These are phyloP conservation scores for Cyprinella venusta DNA, from an alignment of 2,797 vertebrate genomes.

Conservation along the genomic window DNA sequence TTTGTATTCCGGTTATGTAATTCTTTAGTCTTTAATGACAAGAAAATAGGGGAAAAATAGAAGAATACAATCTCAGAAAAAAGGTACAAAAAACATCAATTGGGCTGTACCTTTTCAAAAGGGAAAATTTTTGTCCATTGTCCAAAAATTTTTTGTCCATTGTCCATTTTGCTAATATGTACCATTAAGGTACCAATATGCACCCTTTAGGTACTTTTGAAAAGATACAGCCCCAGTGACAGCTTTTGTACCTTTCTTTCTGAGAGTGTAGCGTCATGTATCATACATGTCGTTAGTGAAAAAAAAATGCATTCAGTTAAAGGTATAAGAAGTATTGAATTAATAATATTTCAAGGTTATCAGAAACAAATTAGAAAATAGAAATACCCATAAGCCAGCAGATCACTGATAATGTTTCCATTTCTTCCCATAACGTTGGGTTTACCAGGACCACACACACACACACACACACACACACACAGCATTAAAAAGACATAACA, in stretches of 20 bases:
- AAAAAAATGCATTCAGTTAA: conserved; percentile 6
- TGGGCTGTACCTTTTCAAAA: no score
- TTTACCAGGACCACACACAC: no score
- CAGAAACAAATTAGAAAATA: background rate
- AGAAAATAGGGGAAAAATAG: background rate
- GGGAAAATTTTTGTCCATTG: no score
- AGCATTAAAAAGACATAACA: background rate
- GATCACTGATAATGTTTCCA: background rate
- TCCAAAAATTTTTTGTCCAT: no score
- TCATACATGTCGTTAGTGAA: background rate
- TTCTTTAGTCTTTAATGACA: background rate
- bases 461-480: no score
- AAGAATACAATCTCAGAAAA: background rate
- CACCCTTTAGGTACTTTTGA: no score
- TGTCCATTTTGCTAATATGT: no score
- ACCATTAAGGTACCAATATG: no score
- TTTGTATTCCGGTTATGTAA: background rate
- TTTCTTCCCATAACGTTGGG: no score
- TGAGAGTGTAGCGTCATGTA: background rate
- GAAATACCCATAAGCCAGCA: background rate
- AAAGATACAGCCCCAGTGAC: no score
- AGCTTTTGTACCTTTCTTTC: no score
- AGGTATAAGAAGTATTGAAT: background rate
- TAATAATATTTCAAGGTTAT: background rate
- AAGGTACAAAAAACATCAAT: no score